phyloP scores from a whole-genome alignment of 2,113 vertebrate species.

The Mesoclemmys tuberculata region DNA sequence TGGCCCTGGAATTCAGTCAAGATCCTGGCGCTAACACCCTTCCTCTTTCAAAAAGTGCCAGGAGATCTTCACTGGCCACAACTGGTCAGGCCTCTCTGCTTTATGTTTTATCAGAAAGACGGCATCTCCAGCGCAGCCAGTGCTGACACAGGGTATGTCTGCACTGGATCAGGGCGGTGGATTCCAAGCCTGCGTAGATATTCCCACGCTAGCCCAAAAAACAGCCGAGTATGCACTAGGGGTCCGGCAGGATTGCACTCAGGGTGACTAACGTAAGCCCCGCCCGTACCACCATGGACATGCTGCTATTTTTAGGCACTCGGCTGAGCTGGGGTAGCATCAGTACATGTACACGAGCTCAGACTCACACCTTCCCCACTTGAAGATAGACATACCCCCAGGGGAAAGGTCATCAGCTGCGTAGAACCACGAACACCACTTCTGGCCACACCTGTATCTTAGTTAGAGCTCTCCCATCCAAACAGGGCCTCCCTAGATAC shows the following conservation, averaged over 20 bases:
- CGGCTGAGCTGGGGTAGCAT: neutral
- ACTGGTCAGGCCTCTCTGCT: accelerated
- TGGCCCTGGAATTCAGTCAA: neutral
- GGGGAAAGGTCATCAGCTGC: neutral
- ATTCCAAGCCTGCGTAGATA: neutral
- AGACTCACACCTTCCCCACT: neutral
- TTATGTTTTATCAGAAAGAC: neutral
- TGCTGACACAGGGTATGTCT: neutral
- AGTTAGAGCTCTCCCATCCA: neutral
- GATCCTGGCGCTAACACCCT: neutral
- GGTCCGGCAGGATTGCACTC: neutral
- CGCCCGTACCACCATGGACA: neutral
- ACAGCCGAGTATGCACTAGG: neutral
- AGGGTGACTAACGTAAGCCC: neutral
- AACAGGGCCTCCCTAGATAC: neutral
- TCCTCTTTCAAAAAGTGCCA: constrained; percentile 27
- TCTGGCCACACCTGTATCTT: neutral
- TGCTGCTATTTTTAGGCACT: neutral
- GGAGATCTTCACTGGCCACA: neutral
- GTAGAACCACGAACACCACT: neutral
- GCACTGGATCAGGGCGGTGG: neutral
- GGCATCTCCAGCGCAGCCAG: neutral
- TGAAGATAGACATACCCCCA: neutral
- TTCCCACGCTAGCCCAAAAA: neutral
- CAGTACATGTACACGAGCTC: neutral